Base-by-base conservation (phyloP, 2,113 vertebrate genomes). In the Amphiprion ocellaris region DNA sequence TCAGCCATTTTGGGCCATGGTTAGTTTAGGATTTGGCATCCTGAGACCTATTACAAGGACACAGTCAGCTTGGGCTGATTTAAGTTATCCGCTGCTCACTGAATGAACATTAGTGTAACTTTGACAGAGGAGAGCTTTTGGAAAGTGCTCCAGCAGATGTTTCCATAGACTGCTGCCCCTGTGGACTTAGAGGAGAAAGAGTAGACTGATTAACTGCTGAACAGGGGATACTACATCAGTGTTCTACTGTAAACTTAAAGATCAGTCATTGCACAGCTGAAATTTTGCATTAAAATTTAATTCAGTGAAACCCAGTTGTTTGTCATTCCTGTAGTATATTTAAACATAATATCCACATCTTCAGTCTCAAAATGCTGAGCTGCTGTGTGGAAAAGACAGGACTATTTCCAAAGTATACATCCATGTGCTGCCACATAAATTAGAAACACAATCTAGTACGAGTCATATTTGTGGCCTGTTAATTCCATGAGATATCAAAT, bases 111-210 rank as follows among this genome's bases (percentile, higher is more conserved):
- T 62, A 82, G 78, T 76, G 71, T 23, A 58, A 61, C 58, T 70
- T 74, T 65, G 61, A 82, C 46, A 72, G 74, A 79, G 69, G 52
- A 72, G 24, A 39, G 46, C 41, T 81, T 87, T 75, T 64, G 62
- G 21, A 83, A 82, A 94, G 88, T 79, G 67, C 64, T 92, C 69
- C 54, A 87, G 75, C 93, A 94, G 92, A 93, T 94, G 86, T 92
- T 91, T 91, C 90, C 90, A 89, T 77, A 54, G 82, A 49, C 82
- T 50, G 26, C 56, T 72, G 70, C 73, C 75, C n/a, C 67, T 47
- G 78, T 61, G 79, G 78, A 84, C 75, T 69, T 64, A 44, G 28
- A 83, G 61, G 74, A 78, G 65, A 46, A 59, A 72, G 52, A 81
- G 67, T 10, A 67, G 85, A 77, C 78, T 85, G 90, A 90, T 87